Evolutionary conservation across 2,113 vertebrate species (phyloP), one percentile per base, ranked within the genome.

Genomic region (Procavia capensis): DNA sequence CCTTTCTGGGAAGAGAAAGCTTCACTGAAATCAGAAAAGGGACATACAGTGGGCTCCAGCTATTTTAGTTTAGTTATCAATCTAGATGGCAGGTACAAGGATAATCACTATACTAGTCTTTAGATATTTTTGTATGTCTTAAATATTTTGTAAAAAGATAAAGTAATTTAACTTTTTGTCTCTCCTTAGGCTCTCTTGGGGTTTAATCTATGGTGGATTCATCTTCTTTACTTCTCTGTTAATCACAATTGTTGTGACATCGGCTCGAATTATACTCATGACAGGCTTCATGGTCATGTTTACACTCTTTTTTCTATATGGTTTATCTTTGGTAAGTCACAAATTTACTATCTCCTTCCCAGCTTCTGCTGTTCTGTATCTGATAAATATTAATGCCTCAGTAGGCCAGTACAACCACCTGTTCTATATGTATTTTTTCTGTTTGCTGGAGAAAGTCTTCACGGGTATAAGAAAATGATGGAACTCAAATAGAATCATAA

Each of bases 121-220:
- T 50, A 74, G 45, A 2, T 78, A 61, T 2, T 41, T 87, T 84
- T 50, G 2, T 27, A 14, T 50, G 24, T 47, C 50, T 82, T 64
- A 47, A 90, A 14, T 82, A 64, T 64, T 91, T 88, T 9, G 24
- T 82, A 85, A 34, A 64, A 78, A 83, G 39, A 45, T 90, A 45
- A 81, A 92, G 34, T 86, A 78, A 94, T 88, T 88, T 75, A 63
- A 14, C 6, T 34, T 31, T 91, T 41, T 25, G 27, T 95, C 54
- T 96, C 90, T 84, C 2, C 47, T 54, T 54, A 98, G 98, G 98
- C 95, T 98, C 29, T 98, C 98, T 95, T 98, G 98, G 98, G 97
- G 97, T 64, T 41, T 98, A 97, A 95, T 97, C 72, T 98, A 98
- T 3, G 61, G 95, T 0, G 19, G 85, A 0, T 98, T 98, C 0